Evolutionary conservation across 1,140 invertebrate genomes (phyloP).

Genomic region (Adelges cooleyi): DNA sequence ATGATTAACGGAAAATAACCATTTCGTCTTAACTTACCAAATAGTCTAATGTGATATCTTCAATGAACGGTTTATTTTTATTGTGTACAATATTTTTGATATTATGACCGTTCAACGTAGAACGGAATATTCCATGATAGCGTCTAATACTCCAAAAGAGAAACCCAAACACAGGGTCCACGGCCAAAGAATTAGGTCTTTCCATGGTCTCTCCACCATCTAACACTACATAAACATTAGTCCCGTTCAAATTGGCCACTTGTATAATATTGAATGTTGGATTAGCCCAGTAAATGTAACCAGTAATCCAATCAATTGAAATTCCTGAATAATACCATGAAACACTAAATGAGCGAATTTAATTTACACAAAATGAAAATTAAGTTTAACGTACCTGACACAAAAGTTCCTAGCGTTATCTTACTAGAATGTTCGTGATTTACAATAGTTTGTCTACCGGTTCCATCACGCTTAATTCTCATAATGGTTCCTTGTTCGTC

Average conservation of each 20-base stretch:
- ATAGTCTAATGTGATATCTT: conserved; percentile 49
- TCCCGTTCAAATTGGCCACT: conserved; percentile 42
- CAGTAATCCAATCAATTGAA: conserved; percentile 42
- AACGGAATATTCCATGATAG: conserved; percentile 43
- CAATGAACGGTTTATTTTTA: conserved; percentile 40
- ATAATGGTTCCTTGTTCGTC: conserved; percentile 59
- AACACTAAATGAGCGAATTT: neutral
- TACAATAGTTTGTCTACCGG: conserved; percentile 48
- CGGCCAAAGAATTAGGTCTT: conserved; percentile 45
- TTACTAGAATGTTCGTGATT: conserved; percentile 3
- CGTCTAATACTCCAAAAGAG: conserved; percentile 52
- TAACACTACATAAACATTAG: conserved; percentile 42
- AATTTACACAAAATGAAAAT: neutral
- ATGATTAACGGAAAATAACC: neutral
- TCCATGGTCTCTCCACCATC: conserved; percentile 37
- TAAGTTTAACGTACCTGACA: neutral
- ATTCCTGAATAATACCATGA: conserved; percentile 37
- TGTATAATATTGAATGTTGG: conserved; percentile 47
- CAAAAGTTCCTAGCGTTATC: neutral
- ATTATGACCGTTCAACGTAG: conserved; percentile 48
- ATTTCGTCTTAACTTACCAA: conserved; percentile 36
- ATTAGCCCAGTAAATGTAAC: conserved; percentile 53
- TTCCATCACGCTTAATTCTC: conserved; percentile 65
- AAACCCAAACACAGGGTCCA: conserved; percentile 51
- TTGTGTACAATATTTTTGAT: conserved; percentile 38